These are phyloP conservation scores for Hemithea aestivaria DNA, from an alignment of 2,888 invertebrate genomes.

Conservation along the genomic window DNA sequence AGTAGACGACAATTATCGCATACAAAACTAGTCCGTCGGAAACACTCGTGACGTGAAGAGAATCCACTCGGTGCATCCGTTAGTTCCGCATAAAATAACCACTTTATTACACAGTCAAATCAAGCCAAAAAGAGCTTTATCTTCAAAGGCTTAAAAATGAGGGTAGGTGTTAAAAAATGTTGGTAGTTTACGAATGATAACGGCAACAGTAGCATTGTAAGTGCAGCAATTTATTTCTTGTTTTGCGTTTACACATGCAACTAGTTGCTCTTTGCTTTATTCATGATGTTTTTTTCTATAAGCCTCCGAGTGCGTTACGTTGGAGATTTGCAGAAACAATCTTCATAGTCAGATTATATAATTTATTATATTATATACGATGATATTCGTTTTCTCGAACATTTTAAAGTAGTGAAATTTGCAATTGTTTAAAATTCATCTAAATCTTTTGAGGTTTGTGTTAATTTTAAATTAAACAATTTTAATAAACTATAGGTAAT, in stretches of 20 bases:
- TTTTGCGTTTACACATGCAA: conserved; percentile 12
- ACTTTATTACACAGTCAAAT: conserved; percentile 14
- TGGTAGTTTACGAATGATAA: conserved; percentile 23
- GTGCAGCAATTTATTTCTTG: conserved; percentile 27
- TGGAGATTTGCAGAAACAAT: too few species aligned
- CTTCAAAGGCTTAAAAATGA: conserved; percentile 18
- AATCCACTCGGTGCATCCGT: conserved; percentile 59
- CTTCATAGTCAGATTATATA: too few species aligned
- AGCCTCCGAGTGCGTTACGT: too few species aligned
- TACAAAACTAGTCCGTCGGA: conserved; percentile 57
- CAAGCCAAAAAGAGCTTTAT: conserved; percentile 30
- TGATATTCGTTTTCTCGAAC: too few species aligned
- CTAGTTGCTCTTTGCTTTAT: neutral
- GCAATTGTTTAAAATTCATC: too few species aligned
- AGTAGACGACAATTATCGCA: conserved; percentile 51
- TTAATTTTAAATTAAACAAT: too few species aligned
- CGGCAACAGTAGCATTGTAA: conserved; percentile 24
- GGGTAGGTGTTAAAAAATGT: neutral
- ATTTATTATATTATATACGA: too few species aligned
- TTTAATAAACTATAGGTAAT: too few species aligned
- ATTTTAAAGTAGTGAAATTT: too few species aligned
- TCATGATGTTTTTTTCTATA: too few species aligned
- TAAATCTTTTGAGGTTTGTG: too few species aligned
- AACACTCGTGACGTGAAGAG: conserved; percentile 57
- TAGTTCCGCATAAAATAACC: conserved; percentile 55